Evolutionary conservation across 2,888 invertebrate genomes (phyloP).

Genomic region (Idaea straminata): DNA sequence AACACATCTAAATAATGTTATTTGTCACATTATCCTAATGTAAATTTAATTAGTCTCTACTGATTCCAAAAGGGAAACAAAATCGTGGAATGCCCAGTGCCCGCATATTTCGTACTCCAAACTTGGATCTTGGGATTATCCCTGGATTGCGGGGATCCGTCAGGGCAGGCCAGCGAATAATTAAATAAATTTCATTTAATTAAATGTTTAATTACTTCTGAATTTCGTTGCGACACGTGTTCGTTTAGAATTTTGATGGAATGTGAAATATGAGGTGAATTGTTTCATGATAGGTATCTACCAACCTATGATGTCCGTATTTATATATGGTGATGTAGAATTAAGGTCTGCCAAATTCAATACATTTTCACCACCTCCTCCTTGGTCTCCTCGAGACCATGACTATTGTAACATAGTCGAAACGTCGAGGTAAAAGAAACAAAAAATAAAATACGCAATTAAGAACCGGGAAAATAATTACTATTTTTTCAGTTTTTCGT

Average conservation of each 20-base stretch:
- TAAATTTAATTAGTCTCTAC: not conserved
- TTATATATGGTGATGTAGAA: too few species aligned
- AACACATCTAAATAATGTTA: not conserved
- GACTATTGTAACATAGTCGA: too few species aligned
- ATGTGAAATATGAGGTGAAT: not conserved
- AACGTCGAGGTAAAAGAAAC: too few species aligned
- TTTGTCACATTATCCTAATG: not conserved
- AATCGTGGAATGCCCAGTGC: not conserved
- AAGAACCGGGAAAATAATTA: too few species aligned
- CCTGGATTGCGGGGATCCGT: not conserved
- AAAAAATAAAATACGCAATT: too few species aligned
- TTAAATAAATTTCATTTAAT: slow-evolving; percentile 1
- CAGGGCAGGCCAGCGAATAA: slow-evolving; percentile 1
- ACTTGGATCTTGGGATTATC: slow-evolving; percentile 1
- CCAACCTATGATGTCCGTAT: too few species aligned
- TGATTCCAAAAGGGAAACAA: not conserved
- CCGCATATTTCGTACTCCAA: not conserved
- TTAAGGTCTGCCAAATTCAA: too few species aligned
- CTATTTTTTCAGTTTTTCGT: too few species aligned
- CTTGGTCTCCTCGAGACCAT: too few species aligned
- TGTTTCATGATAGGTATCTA: too few species aligned
- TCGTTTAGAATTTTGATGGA: not conserved
- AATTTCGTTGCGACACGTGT: not conserved
- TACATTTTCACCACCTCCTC: too few species aligned
- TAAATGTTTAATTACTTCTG: not conserved